These are phyloP conservation scores for Hydrolagus affinis DNA, from an alignment of 2,113 vertebrate genomes.

Conservation along the genomic window DNA sequence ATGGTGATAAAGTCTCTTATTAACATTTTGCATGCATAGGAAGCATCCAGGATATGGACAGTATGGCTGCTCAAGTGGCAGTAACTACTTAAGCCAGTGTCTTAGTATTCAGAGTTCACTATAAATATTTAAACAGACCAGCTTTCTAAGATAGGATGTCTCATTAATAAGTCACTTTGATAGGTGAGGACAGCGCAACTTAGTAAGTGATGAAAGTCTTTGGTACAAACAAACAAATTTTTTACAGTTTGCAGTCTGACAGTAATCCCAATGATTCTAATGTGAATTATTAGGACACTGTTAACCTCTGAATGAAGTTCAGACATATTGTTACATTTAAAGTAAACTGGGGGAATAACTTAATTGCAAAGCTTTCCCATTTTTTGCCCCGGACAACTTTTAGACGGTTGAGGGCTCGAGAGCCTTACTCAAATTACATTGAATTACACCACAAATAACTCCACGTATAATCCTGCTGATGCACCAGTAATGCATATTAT, in stretches of 20 bases:
- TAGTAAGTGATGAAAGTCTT: not conserved
- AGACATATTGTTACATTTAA: constrained; percentile 4
- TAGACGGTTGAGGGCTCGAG: not conserved
- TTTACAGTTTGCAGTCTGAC: not conserved
- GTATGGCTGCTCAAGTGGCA: too few species aligned
- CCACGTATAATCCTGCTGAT: not conserved
- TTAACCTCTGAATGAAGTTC: not conserved
- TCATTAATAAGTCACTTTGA: not conserved
- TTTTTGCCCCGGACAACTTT: not conserved
- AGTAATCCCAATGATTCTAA: not conserved
- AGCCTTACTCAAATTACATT: not conserved
- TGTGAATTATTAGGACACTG: not conserved
- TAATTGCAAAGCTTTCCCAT: not conserved
- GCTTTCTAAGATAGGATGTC: not conserved
- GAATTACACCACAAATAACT: not conserved
- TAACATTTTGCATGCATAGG: too few species aligned
- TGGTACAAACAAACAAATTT: not conserved
- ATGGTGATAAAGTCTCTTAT: too few species aligned
- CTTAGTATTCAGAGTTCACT: too few species aligned
- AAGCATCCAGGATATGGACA: too few species aligned
- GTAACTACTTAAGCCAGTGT: too few species aligned
- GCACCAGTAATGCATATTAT: not conserved
- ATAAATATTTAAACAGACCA: not conserved
- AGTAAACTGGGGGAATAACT: not conserved
- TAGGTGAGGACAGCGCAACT: not conserved